Evolutionary conservation across 1,140 invertebrate genomes (phyloP), one percentile per base, ranked within the genome.

Genomic region (Pseudachorutes palmiensis): DNA sequence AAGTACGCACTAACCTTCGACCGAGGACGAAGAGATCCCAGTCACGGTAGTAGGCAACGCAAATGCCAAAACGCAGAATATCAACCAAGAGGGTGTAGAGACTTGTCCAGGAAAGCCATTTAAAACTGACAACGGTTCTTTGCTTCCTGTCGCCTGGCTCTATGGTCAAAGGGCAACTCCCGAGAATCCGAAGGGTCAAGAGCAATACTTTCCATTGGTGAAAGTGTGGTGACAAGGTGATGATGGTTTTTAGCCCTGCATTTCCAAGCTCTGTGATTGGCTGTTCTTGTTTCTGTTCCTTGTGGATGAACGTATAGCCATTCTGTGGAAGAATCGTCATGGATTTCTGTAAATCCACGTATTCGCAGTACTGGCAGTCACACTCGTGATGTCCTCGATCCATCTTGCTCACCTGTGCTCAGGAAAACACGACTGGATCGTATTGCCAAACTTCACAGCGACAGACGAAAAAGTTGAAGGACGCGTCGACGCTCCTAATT

Each of bases 31-130:
- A 16, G 2, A 3, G 3, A 29, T 29, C 58, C 58, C 58, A 60
- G 58, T 60, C 29, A 29, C 31, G 26, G 58, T 60, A 60, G 58
- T 29, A 60, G 26, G 12, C 26, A 60, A 60, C 22, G 24, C 22
- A 29, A 5, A 60, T 9, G 22, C 2, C 29, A 14, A 60, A 9
- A 9, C 58, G 5, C 58, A 60, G 12, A 29, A 60, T 16, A 60
- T 60, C 2, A 22, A 29, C 14, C 26, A 60, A 3, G 3, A 60
- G 12, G 12, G 58, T 29, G 58, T 60, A 60, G 58, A 60, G 31
- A 14, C 26, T 60, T 5, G 29, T 12, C 58, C 58, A 60, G 26
- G 24, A 29, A 14, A 29, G 24, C 26, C 26, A 30, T 3, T 31
- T 22, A 60, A 60, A 32, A 60, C 31, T 14, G 12, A 57, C 5